Evolutionary conservation across 2,888 invertebrate genomes (phyloP).

Genomic region (Shargacucullia verbasci): DNA sequence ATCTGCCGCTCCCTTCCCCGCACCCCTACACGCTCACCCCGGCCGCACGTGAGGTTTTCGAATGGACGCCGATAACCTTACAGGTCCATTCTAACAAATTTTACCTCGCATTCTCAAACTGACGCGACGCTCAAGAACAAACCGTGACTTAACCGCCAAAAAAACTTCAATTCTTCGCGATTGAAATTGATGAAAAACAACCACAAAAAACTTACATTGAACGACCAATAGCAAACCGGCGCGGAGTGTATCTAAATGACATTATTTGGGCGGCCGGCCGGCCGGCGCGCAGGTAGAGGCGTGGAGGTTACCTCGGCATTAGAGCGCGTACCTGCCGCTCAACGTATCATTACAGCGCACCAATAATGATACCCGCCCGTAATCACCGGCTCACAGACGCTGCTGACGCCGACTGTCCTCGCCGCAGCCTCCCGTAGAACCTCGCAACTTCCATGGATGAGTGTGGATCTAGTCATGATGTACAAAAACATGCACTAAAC

Average conservation of each 20-base stretch:
- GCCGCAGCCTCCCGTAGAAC: conserved; percentile 77
- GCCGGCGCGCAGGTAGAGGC: conserved; percentile 75
- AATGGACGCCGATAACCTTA: conserved; percentile 61
- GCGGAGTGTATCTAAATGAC: conserved; percentile 79
- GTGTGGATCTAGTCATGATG: conserved; percentile 94
- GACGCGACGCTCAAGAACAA: conserved; percentile 56
- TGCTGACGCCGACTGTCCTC: conserved; percentile 43
- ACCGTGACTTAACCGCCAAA: conserved; percentile 57
- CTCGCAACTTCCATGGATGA: conserved; percentile 92
- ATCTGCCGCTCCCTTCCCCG: conserved; percentile 74
- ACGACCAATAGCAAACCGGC: conserved; percentile 73
- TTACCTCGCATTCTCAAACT: conserved; percentile 37
- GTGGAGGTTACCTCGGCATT: conserved; percentile 68
- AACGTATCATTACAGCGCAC: conserved; percentile 82
- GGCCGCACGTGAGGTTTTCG: conserved; percentile 66
- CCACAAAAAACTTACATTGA: conserved; percentile 80
- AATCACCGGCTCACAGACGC: conserved; percentile 70
- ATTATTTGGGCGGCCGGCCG: conserved; percentile 71
- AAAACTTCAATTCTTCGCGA: conserved; percentile 67
- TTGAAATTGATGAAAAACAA: conserved; percentile 66
- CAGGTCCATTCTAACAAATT: conserved; percentile 46
- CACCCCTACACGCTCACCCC: conserved; percentile 65
- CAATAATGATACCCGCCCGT: conserved; percentile 78
- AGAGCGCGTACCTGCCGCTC: conserved; percentile 77
- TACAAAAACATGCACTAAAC: conserved; percentile 92